Evolutionary conservation across 2,797 vertebrate species (phyloP).

Genomic region (Oreonectes daqikongensis): DNA sequence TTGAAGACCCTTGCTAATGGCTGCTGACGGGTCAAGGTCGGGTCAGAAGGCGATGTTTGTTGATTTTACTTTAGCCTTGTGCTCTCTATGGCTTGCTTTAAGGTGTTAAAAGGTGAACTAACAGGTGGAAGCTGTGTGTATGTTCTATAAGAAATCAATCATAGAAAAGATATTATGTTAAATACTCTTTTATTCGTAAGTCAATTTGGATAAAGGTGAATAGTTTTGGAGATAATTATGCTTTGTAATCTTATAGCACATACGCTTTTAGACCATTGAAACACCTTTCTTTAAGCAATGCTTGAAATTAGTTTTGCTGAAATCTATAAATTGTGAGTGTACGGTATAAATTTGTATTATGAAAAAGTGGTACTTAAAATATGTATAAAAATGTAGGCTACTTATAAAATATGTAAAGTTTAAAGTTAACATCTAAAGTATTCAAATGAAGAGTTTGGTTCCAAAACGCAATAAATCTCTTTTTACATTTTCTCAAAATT

Average conservation of each 20-base stretch:
- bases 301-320: no score
- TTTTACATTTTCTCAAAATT: no score
- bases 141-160: not conserved
- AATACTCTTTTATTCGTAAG: no score
- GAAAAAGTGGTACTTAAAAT: no score
- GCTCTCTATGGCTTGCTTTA: constrained; percentile 8
- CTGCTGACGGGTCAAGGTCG: constrained; percentile 28
- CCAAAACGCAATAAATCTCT: no score
- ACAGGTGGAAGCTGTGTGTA: constrained; percentile 14
- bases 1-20: constrained; percentile 39
- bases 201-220: no score
- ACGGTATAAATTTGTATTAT: no score
- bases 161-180: no score
- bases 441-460: no score
- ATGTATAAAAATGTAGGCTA: not conserved
- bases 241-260: not conserved
- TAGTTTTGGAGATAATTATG: no score
- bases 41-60: constrained; percentile 38
- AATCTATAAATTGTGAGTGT: no score
- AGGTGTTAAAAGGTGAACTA: constrained; percentile 33
- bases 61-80: not conserved
- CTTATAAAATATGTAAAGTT: no score
- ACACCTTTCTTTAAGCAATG: not conserved
- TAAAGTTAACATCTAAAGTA: not conserved
- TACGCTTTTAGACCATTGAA: not conserved